A percentile compares a stretch with the other conserved stretches of the same genome.
phyloP scores from a whole-genome alignment of 2,888 invertebrate genomes.

The Cerceris ruficornis region DNA sequence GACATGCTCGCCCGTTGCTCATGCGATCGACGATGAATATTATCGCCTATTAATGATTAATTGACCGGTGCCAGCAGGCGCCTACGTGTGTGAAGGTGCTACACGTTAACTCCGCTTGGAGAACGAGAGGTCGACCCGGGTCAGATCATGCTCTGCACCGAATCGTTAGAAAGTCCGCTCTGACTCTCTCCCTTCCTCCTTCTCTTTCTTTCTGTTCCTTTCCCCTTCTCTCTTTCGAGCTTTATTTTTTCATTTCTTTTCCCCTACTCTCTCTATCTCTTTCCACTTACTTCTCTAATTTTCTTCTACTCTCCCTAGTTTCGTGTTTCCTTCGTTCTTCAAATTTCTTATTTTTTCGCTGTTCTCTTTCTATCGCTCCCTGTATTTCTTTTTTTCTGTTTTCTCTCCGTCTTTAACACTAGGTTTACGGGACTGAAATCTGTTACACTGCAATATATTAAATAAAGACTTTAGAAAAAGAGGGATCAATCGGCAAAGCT shows the following conservation, averaged over 20 bases:
- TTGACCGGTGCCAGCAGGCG: slow-evolving; percentile 67
- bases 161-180: slow-evolving; percentile 78
- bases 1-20: slow-evolving; percentile 40
- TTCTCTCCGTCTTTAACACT: too few relatives aligned
- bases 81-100: slow-evolving; percentile 66
- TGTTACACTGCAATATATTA: too few relatives aligned
- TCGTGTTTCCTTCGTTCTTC: background rate
- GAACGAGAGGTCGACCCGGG: slow-evolving; percentile 71
- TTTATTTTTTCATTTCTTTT: background rate
- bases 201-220: slow-evolving; percentile 6
- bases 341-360: background rate
- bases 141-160: slow-evolving; percentile 75
- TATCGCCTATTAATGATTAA: slow-evolving; percentile 77
- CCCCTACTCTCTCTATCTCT: background rate
- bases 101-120: slow-evolving; percentile 60
- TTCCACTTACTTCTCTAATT: background rate
- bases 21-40: slow-evolving; percentile 59
- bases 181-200: slow-evolving; percentile 27
- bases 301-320: background rate
- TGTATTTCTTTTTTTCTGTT: background rate
- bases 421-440: too few relatives aligned
- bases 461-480: too few relatives aligned
- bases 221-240: background rate
- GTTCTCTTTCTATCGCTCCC: background rate
- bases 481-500: too few relatives aligned